Evolutionary conservation across 2,888 invertebrate species (phyloP), one percentile per base, ranked within the genome.

Genomic region (Lagria hirta): DNA sequence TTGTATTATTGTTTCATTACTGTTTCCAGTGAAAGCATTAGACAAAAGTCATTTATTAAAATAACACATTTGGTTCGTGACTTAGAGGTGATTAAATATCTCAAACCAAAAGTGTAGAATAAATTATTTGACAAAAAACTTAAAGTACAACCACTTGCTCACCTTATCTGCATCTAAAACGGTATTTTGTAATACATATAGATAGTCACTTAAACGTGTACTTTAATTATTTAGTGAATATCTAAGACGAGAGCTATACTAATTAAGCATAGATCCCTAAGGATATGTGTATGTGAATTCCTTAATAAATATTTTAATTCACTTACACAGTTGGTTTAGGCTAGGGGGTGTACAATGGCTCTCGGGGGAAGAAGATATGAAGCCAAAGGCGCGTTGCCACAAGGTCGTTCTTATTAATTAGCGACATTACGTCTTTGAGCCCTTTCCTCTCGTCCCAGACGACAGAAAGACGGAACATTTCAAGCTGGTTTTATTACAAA

Each of bases 251-350:
- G 62, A 63, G 61, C 62, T 58, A 57, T 54, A 53, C 62, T 68
- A 67, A 66, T 67, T 68, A 68, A 65, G 58, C 58, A 62, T 60
- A 58, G 55, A 59, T 64, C 66, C 63, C 68, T 48, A 28, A 65
- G 61, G 65, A 57, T 60, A 59, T 59, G 61, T 66, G 61, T 65
- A 67, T 68, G 67, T 65, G 68, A 69, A 69, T 68, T 69, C 67
- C 68, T 68, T 69, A 68, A 70, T 70, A 70, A 70, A 70, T 70
- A 70, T 69, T 70, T 70, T 69, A 69, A 70, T 70, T 70, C 70
- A 69, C 69, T 69, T 69, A 69, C 64, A 65, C 65, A 68, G 70
- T 68, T 66, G 68, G 68, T 66, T 69, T 68, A 68, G 68, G 65
- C 65, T 62, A 62, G 60, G 60, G 65, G 66, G 63, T 57, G 62